A percentile compares a stretch with the other conserved stretches of the same genome.
These are phyloP conservation scores for Reinhardtius hippoglossoides DNA, from an alignment of 2,113 vertebrate species.

Conservation along the genomic window DNA sequence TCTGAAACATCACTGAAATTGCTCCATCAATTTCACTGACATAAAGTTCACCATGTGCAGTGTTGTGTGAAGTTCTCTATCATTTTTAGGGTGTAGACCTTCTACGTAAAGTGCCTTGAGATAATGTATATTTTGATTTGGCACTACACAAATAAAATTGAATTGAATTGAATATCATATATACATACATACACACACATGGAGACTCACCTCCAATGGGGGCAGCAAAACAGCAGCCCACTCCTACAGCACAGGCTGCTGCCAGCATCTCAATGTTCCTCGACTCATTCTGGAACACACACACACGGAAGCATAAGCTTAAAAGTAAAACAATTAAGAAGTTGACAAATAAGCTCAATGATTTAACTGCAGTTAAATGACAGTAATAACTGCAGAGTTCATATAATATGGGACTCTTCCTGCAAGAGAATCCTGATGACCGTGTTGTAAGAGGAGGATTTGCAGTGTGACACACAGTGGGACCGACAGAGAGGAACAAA, in stretches of 20 bases:
- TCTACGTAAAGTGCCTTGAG: no score
- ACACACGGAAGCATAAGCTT: neutral
- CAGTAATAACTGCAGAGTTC: neutral
- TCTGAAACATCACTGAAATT: no score
- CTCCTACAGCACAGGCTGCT: slow-evolving; percentile 91
- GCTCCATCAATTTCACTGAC: no score
- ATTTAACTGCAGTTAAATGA: neutral
- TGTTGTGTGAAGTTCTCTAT: no score
- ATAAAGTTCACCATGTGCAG: no score
- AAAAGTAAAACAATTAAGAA: neutral
- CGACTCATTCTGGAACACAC: slow-evolving; percentile 80
- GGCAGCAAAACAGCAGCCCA: slow-evolving; percentile 94
- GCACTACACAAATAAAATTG: no score
- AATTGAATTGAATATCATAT: neutral
- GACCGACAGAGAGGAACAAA: slow-evolving; percentile 1
- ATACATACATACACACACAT: neutral
- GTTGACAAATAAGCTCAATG: neutral
- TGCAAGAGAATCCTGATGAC: neutral
- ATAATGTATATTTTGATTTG: no score
- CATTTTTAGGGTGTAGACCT: no score
- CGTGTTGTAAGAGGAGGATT: neutral
- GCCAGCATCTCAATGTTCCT: slow-evolving; percentile 96
- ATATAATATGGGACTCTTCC: neutral
- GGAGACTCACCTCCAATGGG: slow-evolving; percentile 91
- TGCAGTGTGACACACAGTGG: neutral